Evolutionary conservation across 2,797 vertebrate genomes (phyloP), one percentile per base, ranked within the genome.

Genomic region (Caiman crocodilus): DNA sequence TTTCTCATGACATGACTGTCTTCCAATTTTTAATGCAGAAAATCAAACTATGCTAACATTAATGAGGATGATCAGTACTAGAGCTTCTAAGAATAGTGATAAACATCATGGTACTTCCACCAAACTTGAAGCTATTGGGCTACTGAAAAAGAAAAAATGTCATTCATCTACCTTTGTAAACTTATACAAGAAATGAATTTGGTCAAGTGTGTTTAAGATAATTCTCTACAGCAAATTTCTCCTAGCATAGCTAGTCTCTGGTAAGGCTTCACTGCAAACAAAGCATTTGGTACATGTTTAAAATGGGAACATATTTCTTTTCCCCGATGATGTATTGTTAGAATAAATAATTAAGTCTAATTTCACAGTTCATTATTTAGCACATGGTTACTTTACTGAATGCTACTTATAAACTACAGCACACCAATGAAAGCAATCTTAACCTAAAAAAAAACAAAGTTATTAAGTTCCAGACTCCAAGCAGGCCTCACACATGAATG

Each of bases 1-100:
- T 88, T 94, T 92, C 86, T 88, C 92, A 87, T 87, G 93, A 94
- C 87, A 83, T 73, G 71, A 81, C 91, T 28, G 82, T 88, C 85
- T 59, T 89, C 87, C 79, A 92, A 83, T 85, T 92, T 93, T 86
- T 92, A 64, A 84, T 65, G 77, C 58, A 92, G 16, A 92, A 95
- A 92, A 42, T 73, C 32, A 15, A 13, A 42, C 20, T 50, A 7
- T 35, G 21, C 21, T 50, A 73, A 73, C 69, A 50, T 42, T 6
- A 71, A 71, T 50, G 9, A 50, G 42, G 42, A 10, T 50, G 42
- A 50, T 50, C 42, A 50, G 42, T 50, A 50, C 23, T 25, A 73
- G 14, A 50, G 35, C 7, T 73, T 50, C 32, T 50, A 73, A 23
- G 35, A 73, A 73, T 14, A 25, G 50, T 73, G 11, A 69, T 14